Evolutionary conservation across 2,113 vertebrate species (phyloP).

Genomic region (Octodon degus): DNA sequence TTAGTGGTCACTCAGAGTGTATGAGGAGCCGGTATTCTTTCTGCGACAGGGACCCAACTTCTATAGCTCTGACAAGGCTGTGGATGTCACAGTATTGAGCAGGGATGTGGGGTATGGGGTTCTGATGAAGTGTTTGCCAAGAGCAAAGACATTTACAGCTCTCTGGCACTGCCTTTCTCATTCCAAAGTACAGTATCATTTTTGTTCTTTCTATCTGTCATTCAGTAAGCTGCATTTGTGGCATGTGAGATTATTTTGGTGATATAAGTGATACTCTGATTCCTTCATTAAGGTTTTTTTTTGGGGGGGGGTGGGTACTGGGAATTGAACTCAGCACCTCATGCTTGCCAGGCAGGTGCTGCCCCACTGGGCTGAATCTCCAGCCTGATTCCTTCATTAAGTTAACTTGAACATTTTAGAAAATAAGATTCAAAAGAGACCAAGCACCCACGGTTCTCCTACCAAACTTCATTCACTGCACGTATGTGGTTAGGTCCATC

Average conservation of each 20-base stretch:
- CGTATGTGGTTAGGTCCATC: not conserved
- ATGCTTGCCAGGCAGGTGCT: too few species aligned
- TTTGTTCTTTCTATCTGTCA: not conserved
- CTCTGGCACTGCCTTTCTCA: not conserved
- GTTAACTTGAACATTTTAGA: slow-evolving; percentile 26
- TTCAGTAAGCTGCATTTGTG: not conserved
- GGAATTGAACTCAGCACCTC: too few species aligned
- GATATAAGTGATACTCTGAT: not conserved
- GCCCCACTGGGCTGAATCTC: too few species aligned
- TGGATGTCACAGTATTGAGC: not conserved
- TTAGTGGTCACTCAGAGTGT: not conserved
- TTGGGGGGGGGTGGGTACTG: too few species aligned
- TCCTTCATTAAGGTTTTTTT: not conserved
- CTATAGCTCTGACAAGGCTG: not conserved
- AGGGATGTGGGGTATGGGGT: not conserved
- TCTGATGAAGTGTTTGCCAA: not conserved
- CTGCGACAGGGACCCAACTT: not conserved
- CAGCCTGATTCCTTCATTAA: not conserved
- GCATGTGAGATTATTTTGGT: not conserved
- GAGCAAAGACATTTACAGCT: not conserved
- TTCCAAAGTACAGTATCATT: slow-evolving; percentile 1
- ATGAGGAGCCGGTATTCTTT: not conserved
- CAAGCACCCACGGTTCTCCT: not conserved
- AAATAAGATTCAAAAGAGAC: slow-evolving; percentile 26
- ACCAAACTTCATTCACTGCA: not conserved